Percentiles rank a stretch among this genome's conserved stretches.
phyloP scores from a whole-genome alignment of 2,797 vertebrate species.

The Euthynnus affinis region DNA sequence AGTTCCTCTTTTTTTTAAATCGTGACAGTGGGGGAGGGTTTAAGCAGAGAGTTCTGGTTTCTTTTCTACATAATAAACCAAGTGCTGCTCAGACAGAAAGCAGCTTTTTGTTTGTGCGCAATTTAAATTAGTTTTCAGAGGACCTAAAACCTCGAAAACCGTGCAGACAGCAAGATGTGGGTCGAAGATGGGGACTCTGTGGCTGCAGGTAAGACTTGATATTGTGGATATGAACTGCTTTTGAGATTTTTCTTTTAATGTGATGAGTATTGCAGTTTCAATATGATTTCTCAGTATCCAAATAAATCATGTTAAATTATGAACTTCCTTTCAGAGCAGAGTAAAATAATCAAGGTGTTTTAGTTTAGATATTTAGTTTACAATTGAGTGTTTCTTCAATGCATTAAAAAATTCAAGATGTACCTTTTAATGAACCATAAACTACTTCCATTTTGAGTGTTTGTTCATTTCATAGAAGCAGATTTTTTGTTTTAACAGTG shows the following conservation, averaged over 20 bases:
- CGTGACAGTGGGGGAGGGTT: slow-evolving; percentile 50
- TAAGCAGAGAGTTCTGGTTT: slow-evolving; percentile 31
- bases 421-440: not conserved
- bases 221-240: not conserved
- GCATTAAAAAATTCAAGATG: not conserved
- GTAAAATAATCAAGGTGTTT: not conserved
- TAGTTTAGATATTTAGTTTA: not conserved
- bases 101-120: slow-evolving; percentile 10
- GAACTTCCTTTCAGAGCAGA: not conserved
- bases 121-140: not conserved
- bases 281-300: not conserved
- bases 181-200: slow-evolving; percentile 49
- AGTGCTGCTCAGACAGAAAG: slow-evolving; percentile 21
- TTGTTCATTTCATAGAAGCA: not conserved
- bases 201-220: slow-evolving; percentile 65
- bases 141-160: not conserved
- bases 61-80: slow-evolving; percentile 18
- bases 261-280: not conserved
- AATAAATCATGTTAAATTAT: not conserved
- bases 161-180: slow-evolving; percentile 65
- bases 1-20: slow-evolving; percentile 67
- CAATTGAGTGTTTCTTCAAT: not conserved
- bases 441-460: rapidly evolving
- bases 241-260: not conserved
- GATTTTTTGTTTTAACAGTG: not conserved